Evolutionary conservation across 2,888 invertebrate species (phyloP).

Genomic region (Clitarchus hookeri): DNA sequence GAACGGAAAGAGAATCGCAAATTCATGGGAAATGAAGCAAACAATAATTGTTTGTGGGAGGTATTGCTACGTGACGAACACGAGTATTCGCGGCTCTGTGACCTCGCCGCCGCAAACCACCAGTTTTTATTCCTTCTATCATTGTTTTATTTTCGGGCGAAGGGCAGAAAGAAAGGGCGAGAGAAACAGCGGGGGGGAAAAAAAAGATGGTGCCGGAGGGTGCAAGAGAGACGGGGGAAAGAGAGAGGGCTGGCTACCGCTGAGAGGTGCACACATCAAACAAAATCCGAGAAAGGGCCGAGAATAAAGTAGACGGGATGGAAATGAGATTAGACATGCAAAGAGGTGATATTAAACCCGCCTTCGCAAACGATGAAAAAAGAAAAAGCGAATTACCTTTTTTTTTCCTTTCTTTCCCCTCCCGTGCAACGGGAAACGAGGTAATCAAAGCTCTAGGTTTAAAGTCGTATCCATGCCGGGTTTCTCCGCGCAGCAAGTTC

Average conservation of each 20-base stretch:
- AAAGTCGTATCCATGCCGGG: not conserved
- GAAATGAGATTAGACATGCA: slow-evolving; percentile 9
- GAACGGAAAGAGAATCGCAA: not conserved
- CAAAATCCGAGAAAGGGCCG: slow-evolving; percentile 1
- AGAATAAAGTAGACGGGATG: slow-evolving; percentile 2
- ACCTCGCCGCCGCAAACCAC: not conserved
- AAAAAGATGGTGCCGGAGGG: no score
- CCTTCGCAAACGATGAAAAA: not conserved
- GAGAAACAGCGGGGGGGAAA: no score
- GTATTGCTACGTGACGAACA: not conserved
- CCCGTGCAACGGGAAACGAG: not conserved
- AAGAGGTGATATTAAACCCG: not conserved
- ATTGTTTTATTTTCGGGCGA: no score
- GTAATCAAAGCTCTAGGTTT: not conserved
- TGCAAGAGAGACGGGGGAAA: no score
- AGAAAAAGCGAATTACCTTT: not conserved
- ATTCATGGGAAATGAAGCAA: not conserved
- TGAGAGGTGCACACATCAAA: slow-evolving; percentile 3
- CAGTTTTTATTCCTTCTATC: no score
- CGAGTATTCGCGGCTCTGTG: not conserved
- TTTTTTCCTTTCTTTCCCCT: no score
- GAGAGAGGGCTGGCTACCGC: no score
- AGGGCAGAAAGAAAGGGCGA: no score
- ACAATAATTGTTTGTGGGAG: not conserved
- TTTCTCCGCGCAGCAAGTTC: not conserved